Conservation (phyloP, 2,888 invertebrate genomes). For the Lasioglossum morio region DNA sequence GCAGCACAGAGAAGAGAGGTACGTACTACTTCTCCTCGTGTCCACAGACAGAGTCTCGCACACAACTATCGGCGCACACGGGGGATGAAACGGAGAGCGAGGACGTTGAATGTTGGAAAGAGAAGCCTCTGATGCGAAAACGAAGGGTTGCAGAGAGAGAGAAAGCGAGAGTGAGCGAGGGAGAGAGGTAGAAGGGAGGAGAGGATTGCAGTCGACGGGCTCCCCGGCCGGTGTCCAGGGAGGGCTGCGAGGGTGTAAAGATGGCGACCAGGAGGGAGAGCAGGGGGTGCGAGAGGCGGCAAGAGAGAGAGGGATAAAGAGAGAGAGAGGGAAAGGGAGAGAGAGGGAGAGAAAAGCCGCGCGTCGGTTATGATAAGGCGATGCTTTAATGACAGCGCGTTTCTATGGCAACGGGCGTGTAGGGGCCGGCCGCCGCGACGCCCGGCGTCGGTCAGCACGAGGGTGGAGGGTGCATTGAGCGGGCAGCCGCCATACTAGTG, state of each 20-base stretch:
- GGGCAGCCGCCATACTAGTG: slow-evolving; percentile 83
- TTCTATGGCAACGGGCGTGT: slow-evolving; percentile 82
- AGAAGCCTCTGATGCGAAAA: slow-evolving; percentile 44
- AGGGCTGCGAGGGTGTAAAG: slow-evolving; percentile 80
- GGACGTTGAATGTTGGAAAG: slow-evolving; percentile 40
- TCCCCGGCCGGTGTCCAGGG: slow-evolving; percentile 68
- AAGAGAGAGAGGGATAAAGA: slow-evolving; percentile 21
- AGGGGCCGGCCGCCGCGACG: slow-evolving; percentile 83
- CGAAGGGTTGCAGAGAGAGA: slow-evolving; percentile 40
- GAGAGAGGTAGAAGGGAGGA: not conserved
- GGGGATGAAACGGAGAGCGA: slow-evolving; percentile 24
- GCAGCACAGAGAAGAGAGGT: slow-evolving; percentile 34
- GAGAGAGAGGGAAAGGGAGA: slow-evolving; percentile 29
- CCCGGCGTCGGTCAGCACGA: slow-evolving; percentile 83
- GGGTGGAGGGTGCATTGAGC: slow-evolving; percentile 79
- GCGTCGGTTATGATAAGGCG: slow-evolving; percentile 85
- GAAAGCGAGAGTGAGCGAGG: slow-evolving; percentile 9
- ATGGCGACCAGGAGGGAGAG: slow-evolving; percentile 79
- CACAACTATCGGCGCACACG: not conserved
- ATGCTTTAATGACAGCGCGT: slow-evolving; percentile 85
- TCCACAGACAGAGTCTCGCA: slow-evolving; percentile 14
- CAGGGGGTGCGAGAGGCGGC: slow-evolving; percentile 6
- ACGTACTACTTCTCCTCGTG: slow-evolving; percentile 11
- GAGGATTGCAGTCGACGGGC: slow-evolving; percentile 65
- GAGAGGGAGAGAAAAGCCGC: slow-evolving; percentile 72